These are phyloP conservation scores for Catagonus wagneri DNA, from an alignment of 2,113 vertebrate genomes.

Conservation along the genomic window DNA sequence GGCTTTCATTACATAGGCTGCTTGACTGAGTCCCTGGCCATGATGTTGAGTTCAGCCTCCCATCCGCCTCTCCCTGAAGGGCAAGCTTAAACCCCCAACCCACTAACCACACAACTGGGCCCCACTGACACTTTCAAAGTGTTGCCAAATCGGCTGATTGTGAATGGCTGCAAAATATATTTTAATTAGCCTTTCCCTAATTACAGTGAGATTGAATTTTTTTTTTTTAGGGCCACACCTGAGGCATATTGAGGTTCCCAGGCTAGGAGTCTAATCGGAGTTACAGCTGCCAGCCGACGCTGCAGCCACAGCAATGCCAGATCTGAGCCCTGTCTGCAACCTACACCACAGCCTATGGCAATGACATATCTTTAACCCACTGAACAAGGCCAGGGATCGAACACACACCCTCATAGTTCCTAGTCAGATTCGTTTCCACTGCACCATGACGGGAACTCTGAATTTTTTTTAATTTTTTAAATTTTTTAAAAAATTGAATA, in stretches of 20 bases:
- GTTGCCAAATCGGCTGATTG: neutral
- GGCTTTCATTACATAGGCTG: neutral
- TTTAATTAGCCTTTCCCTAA: slow-evolving; percentile 38
- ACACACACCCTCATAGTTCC: too few species aligned
- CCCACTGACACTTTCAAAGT: neutral
- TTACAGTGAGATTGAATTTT: neutral
- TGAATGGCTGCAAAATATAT: neutral
- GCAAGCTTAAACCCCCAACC: neutral
- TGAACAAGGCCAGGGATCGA: too few species aligned
- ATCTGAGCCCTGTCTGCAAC: too few species aligned
- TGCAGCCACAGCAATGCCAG: too few species aligned
- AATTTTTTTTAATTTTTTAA: neutral
- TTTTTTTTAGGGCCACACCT: neutral
- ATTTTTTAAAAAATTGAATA: neutral
- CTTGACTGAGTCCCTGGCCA: neutral
- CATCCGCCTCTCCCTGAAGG: neutral
- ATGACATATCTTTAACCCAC: too few species aligned
- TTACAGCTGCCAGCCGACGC: too few species aligned
- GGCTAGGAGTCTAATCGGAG: too few species aligned
- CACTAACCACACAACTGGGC: neutral
- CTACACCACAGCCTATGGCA: too few species aligned
- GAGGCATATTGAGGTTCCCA: too few species aligned
- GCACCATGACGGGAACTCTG: too few species aligned
- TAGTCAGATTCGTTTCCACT: too few species aligned
- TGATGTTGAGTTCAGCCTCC: neutral